These are phyloP conservation scores for Lottia scabra DNA, from an alignment of 2,888 invertebrate species.

Conservation along the genomic window DNA sequence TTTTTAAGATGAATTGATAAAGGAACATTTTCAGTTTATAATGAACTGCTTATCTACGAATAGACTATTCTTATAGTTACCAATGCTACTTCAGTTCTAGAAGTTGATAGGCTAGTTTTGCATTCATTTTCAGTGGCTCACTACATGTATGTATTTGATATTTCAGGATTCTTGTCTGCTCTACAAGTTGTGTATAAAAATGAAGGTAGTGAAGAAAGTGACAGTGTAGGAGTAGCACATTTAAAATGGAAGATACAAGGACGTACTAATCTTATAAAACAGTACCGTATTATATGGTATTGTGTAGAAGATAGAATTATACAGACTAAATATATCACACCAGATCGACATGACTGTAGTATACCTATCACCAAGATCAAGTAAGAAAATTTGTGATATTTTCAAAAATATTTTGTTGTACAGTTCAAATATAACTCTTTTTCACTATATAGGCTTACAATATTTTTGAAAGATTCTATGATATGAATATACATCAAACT, in stretches of 20 bases:
- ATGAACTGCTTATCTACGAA: no score
- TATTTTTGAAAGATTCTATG: no score
- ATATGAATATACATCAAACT: no score
- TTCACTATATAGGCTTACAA: no score
- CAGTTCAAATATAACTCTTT: no score
- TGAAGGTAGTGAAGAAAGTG: constrained; percentile 48
- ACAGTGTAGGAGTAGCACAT: constrained; percentile 59
- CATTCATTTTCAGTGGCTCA: background rate
- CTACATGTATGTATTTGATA: no score
- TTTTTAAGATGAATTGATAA: background rate
- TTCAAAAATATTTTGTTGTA: no score
- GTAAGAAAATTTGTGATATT: constrained; percentile 42
- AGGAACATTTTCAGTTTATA: no score
- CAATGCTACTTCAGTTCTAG: background rate
- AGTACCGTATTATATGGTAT: constrained; percentile 66
- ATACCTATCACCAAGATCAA: constrained; percentile 62
- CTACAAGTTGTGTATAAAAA: constrained; percentile 49
- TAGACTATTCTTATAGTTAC: background rate
- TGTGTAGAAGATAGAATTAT: constrained; percentile 58
- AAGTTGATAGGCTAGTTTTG: background rate
- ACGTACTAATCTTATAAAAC: constrained; percentile 51
- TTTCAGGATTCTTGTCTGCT: constrained; percentile 49
- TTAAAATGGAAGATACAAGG: constrained; percentile 64
- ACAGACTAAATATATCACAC: constrained; percentile 62
- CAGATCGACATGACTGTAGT: constrained; percentile 51